Evolutionary conservation across 2,113 vertebrate species (phyloP).

Genomic region (Bucco capensis): DNA sequence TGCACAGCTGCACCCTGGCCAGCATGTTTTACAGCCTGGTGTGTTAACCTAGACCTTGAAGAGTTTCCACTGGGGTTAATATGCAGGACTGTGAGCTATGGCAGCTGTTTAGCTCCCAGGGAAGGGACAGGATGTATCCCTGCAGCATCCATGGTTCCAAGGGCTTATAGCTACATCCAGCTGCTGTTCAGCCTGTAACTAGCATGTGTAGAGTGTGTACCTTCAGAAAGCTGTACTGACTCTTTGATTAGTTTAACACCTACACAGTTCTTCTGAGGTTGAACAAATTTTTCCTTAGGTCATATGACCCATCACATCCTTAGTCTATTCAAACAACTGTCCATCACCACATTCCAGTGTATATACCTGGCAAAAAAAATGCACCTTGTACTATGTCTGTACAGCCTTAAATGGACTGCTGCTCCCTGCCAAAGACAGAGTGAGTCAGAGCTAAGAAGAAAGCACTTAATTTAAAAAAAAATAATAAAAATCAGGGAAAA

Average conservation of each 20-base stretch:
- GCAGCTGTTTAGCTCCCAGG: not conserved
- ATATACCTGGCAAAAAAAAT: not conserved
- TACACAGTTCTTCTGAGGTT: not conserved
- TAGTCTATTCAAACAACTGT: not conserved
- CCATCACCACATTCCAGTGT: not conserved
- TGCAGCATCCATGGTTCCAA: not conserved
- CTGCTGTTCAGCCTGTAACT: not conserved
- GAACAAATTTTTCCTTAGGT: not conserved
- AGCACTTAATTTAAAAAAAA: not conserved
- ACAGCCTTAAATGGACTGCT: not conserved
- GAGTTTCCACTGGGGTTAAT: not conserved
- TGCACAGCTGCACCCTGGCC: fast-evolving
- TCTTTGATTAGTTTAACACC: not conserved
- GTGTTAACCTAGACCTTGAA: not conserved
- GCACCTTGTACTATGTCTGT: not conserved
- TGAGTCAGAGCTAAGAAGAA: not conserved
- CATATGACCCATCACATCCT: not conserved
- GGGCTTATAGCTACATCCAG: not conserved
- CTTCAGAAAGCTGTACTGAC: not conserved
- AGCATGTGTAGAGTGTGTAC: not conserved
- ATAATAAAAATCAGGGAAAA: not conserved
- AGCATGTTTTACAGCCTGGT: not conserved
- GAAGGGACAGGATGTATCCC: not conserved
- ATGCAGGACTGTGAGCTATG: not conserved
- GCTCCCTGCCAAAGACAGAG: not conserved